These are phyloP conservation scores for Chrysolina americana DNA, from an alignment of 2,888 invertebrate genomes.

Conservation along the genomic window DNA sequence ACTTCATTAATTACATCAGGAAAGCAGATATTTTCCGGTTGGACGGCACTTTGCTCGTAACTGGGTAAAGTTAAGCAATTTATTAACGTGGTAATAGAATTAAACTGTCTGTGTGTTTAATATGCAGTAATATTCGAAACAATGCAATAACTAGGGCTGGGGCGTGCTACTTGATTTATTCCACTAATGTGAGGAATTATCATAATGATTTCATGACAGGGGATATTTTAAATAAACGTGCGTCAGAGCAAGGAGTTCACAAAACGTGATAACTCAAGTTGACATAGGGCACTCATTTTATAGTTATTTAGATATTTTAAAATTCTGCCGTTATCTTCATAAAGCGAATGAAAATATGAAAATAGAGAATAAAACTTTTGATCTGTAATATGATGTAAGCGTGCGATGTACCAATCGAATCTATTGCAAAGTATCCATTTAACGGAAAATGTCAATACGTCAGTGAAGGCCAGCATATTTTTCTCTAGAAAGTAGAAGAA, in stretches of 20 bases:
- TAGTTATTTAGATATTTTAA: too few relatives aligned
- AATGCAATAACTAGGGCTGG: constrained; percentile 24
- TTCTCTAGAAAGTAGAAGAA: too few relatives aligned
- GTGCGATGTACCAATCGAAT: too few relatives aligned
- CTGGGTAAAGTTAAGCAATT: constrained; percentile 29
- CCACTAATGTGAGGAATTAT: constrained; percentile 23
- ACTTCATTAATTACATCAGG: constrained; percentile 32
- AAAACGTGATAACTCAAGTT: neutral
- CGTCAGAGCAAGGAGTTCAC: neutral
- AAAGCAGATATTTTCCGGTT: constrained; percentile 21
- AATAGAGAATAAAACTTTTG: too few relatives aligned
- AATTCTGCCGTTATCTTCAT: too few relatives aligned
- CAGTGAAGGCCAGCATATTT: too few relatives aligned
- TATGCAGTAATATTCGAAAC: constrained; percentile 30
- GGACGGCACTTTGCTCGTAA: constrained; percentile 13
- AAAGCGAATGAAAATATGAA: too few relatives aligned
- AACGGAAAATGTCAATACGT: too few relatives aligned
- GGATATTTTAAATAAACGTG: constrained; percentile 7
- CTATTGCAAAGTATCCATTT: too few relatives aligned
- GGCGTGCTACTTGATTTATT: constrained; percentile 15
- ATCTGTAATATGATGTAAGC: too few relatives aligned
- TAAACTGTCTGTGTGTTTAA: constrained; percentile 30
- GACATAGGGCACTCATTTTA: neutral
- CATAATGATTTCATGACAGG: neutral
- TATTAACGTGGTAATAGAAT: constrained; percentile 31